Percentiles rank a stretch among this genome's conserved stretches.
These are phyloP conservation scores for Spodoptera littoralis DNA, from an alignment of 2,888 invertebrate species.

Conservation along the genomic window DNA sequence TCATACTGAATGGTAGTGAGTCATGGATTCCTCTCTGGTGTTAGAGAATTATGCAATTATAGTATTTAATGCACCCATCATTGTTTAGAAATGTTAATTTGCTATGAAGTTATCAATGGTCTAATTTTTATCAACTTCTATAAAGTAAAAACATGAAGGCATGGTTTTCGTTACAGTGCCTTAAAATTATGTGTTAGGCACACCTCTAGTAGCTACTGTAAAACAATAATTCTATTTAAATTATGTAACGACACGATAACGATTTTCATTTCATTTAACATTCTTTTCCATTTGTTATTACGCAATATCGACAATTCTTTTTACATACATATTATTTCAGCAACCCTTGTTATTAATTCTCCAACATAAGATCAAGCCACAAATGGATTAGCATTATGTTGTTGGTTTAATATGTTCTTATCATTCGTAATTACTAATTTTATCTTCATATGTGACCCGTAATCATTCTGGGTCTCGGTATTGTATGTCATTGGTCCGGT, in stretches of 20 bases:
- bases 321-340: slow-evolving; percentile 12
- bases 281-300: slow-evolving; percentile 27
- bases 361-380: slow-evolving; percentile 39
- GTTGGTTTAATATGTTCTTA: slow-evolving; percentile 69
- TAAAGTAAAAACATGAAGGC: background rate
- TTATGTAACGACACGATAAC: slow-evolving; percentile 43
- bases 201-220: slow-evolving; percentile 17
- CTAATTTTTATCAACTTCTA: background rate
- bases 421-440: slow-evolving; percentile 70
- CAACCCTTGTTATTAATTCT: slow-evolving; percentile 13
- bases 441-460: slow-evolving; percentile 75
- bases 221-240: slow-evolving; percentile 29
- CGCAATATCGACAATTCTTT: slow-evolving; percentile 16
- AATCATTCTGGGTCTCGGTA: slow-evolving; percentile 73
- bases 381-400: slow-evolving; percentile 61
- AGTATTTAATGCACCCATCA: slow-evolving; percentile 1
- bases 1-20: slow-evolving; percentile 24
- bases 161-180: background rate
- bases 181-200: slow-evolving; percentile 13
- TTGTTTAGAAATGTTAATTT: slow-evolving; percentile 10
- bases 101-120: slow-evolving; percentile 9
- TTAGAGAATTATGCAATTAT: slow-evolving; percentile 22
- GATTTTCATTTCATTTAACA: slow-evolving; percentile 39
- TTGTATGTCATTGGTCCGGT: slow-evolving; percentile 70
- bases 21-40: slow-evolving; percentile 39